Conservation (phyloP, 2,888 invertebrate species). For the Andrena marginata region DNA sequence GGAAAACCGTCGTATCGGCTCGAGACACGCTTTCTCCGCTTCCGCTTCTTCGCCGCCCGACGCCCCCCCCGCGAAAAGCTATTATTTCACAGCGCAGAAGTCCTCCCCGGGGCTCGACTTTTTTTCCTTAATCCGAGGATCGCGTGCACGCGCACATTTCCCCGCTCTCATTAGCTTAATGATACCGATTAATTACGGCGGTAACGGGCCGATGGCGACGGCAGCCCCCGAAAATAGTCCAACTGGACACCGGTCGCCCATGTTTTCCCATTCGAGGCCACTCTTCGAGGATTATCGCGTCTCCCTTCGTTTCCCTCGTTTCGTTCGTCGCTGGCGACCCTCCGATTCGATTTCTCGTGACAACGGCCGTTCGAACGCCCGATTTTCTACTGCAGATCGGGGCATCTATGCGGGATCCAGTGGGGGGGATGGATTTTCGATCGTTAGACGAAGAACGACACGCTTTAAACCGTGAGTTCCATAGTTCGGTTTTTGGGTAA, state of each 20-base stretch:
- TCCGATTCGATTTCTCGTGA: too few relatives aligned
- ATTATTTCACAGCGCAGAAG: conserved; percentile 4
- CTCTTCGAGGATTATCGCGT: neutral
- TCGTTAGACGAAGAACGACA: neutral
- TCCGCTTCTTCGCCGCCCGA: too few relatives aligned
- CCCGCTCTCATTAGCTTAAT: conserved; percentile 66
- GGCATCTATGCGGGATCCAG: neutral
- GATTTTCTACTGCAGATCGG: too few relatives aligned
- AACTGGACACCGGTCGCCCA: neutral
- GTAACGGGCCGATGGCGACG: conserved; percentile 35
- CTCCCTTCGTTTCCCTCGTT: neutral
- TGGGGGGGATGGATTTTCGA: neutral
- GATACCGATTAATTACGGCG: conserved; percentile 65
- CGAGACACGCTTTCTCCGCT: neutral
- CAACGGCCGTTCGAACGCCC: too few relatives aligned
- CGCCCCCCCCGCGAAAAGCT: neutral
- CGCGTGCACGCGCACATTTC: conserved; percentile 36
- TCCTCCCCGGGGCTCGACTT: neutral
- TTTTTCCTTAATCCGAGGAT: conserved; percentile 44
- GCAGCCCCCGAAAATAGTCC: conserved; percentile 6
- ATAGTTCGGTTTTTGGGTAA: conserved; percentile 34
- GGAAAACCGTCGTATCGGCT: conserved; percentile 50
- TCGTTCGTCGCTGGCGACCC: neutral
- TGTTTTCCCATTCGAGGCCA: neutral
- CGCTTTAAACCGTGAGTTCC: conserved; percentile 13